Percentiles rank a stretch among this genome's conserved stretches.
phyloP scores from a whole-genome alignment of 2,888 invertebrate genomes.

The Listrodromus nycthemerus region DNA sequence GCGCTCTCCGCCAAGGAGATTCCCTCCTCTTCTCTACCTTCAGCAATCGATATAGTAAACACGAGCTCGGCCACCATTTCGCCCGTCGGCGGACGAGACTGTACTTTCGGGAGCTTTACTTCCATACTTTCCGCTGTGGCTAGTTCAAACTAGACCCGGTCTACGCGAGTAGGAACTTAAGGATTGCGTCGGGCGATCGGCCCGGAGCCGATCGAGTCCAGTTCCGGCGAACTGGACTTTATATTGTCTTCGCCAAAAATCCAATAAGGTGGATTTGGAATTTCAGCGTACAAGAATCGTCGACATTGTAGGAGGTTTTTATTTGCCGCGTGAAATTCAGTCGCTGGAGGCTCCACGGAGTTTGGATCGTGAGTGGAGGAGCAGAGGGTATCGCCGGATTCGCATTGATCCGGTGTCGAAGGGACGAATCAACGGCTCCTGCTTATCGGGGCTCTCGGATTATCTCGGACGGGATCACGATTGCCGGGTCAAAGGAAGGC shows the following conservation, averaged over 20 bases:
- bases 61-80: conserved; percentile 11
- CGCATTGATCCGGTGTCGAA: conserved; percentile 32
- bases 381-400: conserved; percentile 16
- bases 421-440: conserved; percentile 48
- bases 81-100: conserved; percentile 21
- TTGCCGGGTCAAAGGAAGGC: conserved; percentile 56
- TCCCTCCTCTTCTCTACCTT: conserved; percentile 27
- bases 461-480: conserved; percentile 47
- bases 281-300: not conserved
- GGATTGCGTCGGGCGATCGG: conserved; percentile 13
- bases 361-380: not conserved
- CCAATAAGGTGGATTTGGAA: not conserved
- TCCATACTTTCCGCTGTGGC: not conserved
- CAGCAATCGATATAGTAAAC: conserved; percentile 40
- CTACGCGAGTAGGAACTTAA: conserved; percentile 48
- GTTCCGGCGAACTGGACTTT: conserved; percentile 3
- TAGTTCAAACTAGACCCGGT: conserved; percentile 4
- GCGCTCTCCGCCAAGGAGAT: conserved; percentile 21
- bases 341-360: not conserved
- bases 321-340: not conserved
- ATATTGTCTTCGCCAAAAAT: not conserved
- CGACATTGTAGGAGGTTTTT: not conserved
- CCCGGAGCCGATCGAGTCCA: not conserved
- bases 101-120: conserved; percentile 18
- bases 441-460: conserved; percentile 45